Base-by-base conservation (phyloP, 2,888 invertebrate species). In the Chrysomela aeneicollis region DNA sequence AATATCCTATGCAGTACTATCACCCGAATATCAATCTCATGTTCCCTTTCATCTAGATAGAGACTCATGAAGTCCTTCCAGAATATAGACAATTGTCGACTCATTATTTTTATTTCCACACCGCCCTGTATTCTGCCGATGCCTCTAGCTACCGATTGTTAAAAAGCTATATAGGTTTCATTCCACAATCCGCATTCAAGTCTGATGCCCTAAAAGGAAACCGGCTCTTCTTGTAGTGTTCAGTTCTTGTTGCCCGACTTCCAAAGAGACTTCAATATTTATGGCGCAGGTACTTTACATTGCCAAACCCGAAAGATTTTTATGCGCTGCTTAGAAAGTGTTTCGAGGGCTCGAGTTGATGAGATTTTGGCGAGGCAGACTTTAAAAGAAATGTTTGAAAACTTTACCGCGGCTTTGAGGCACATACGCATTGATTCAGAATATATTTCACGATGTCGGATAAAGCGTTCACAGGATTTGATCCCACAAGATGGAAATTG, bases 181-280 rank as follows among this genome's bases (percentile, higher is more conserved):
- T 57, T 57, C 57, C 47, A 42, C 42, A 42, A 42, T 42, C 57
- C 47, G 57, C 26, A 30, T 57, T 22, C 57, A 17, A 60, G 60
- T 51, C 30, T 57, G 22, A 35, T 42, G 49, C 64, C 59, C 26
- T 64, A 64, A 57, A 64, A 61, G 64, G 64, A 61, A 64, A 64
- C 64, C 55, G 57, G 64, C 42, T 57, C 50, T 21, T 30, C 18
- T 54, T 54, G 37, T 59, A 49, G 9, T 10, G 5, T 35, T 12
- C 35, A 12, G 6, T 9, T 55, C 55, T 55, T 18, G 42, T 26
- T 57, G 2, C 57, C 30, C 57, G 57, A 57, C 22, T 57, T 52
- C 17, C 47, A 61, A 64, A 50, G 61, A 61, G 60, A 61, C 35
- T 58, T 46, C 51, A 61, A 61, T 57, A 64, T 64, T 64, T 64